Conservation (phyloP, 2,888 invertebrate species). For the Ctenicera cuprea region DNA sequence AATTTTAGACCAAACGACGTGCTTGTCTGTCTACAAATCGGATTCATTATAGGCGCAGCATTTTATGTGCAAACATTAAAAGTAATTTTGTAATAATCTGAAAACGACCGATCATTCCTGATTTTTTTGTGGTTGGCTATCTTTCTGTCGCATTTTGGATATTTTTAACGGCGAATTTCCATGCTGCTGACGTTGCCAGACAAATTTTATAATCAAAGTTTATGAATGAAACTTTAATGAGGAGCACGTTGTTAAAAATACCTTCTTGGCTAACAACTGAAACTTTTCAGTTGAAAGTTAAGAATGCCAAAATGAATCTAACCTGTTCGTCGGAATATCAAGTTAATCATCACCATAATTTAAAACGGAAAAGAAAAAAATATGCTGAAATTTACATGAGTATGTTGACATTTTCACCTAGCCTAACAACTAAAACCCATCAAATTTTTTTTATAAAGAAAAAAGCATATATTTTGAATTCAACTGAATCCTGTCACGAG, state of each 20-base stretch:
- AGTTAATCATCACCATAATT: no score
- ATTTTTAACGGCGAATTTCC: background rate
- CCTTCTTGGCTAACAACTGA: background rate
- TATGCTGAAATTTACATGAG: no score
- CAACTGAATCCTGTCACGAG: conserved; percentile 13
- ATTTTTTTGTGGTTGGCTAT: no score
- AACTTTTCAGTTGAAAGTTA: background rate
- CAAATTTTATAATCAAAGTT: background rate
- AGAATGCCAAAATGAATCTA: no score
- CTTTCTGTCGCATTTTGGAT: background rate
- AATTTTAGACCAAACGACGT: conserved; percentile 37
- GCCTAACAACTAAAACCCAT: no score
- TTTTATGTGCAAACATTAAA: background rate
- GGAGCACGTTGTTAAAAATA: background rate
- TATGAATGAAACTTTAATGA: conserved; percentile 8
- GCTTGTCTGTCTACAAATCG: conserved; percentile 38
- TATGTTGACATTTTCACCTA: no score
- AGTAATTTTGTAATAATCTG: conserved; percentile 32
- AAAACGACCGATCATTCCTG: conserved; percentile 2
- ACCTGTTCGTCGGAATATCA: no score
- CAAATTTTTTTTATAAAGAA: background rate
- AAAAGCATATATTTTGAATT: background rate
- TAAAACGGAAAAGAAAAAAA: no score
- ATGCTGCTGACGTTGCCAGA: no score
- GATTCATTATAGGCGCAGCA: conserved; percentile 32